phyloP scores from a whole-genome alignment of 2,888 invertebrate species.

The Bellardia bayeri region DNA sequence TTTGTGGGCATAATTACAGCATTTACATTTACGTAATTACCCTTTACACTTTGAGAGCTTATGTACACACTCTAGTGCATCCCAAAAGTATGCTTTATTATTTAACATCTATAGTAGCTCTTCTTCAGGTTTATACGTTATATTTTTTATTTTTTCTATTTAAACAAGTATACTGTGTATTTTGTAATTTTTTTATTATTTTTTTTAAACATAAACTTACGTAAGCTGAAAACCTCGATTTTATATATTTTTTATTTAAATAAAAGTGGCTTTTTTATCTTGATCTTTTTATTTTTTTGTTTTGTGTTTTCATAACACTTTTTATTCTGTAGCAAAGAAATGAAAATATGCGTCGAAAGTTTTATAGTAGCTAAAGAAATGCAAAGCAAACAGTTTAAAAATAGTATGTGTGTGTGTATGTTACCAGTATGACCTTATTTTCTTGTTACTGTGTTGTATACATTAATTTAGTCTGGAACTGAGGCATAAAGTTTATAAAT shows the following conservation, averaged over 20 bases:
- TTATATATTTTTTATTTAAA: conserved; percentile 39
- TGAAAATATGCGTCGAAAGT: conserved; percentile 59
- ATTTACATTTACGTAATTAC: conserved; percentile 46
- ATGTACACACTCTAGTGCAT: conserved; percentile 39
- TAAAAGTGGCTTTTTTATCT: conserved; percentile 62
- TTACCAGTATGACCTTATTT: conserved; percentile 59
- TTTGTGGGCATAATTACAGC: conserved; percentile 21
- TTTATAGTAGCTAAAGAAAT: background rate
- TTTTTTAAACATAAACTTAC: conserved; percentile 28
- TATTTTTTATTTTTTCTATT: conserved; percentile 21
- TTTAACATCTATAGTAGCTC: conserved; percentile 39
- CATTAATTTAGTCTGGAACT: conserved; percentile 48
- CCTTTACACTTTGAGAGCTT: conserved; percentile 36
- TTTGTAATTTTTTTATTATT: conserved; percentile 11
- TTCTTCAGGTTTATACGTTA: background rate
- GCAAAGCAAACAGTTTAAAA: conserved; percentile 41
- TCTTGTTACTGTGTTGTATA: conserved; percentile 5
- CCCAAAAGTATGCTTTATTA: conserved; percentile 48
- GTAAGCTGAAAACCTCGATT: conserved; percentile 55
- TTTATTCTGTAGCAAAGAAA: conserved; percentile 16
- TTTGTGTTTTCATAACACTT: background rate
- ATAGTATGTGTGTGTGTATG: conserved; percentile 19
- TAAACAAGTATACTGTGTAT: conserved; percentile 28
- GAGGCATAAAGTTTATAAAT: conserved; percentile 23
- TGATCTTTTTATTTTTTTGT: conserved; percentile 40